A percentile compares a stretch with the other conserved stretches of the same genome.
Evolutionary conservation across 2,113 vertebrate species (phyloP).

Genomic region (Heptranchias perlo): DNA sequence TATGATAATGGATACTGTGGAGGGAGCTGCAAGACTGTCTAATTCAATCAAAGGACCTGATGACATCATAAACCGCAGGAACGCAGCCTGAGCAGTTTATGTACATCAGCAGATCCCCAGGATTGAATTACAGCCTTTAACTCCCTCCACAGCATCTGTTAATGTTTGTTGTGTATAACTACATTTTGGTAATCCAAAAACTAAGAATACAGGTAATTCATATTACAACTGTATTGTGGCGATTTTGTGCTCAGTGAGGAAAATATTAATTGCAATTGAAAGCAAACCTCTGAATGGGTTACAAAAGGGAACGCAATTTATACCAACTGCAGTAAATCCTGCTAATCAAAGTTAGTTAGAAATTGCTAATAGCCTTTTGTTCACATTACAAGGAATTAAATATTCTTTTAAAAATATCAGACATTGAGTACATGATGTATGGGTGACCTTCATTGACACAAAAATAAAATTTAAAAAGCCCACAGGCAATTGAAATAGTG

Average conservation of each 20-base stretch:
- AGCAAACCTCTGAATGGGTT: background rate
- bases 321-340: background rate
- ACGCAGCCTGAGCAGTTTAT: background rate
- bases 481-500: background rate
- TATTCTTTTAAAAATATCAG: background rate
- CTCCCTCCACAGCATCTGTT: background rate
- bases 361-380: background rate
- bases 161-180: background rate
- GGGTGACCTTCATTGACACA: slow-evolving; percentile 1
- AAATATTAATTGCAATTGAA: background rate
- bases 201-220: background rate
- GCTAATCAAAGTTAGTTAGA: background rate
- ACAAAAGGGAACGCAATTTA: background rate
- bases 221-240: background rate
- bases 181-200: background rate
- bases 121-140: slow-evolving; percentile 3
- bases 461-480: slow-evolving; percentile 2
- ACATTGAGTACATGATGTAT: background rate
- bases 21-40: background rate
- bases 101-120: background rate
- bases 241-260: background rate
- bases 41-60: slow-evolving; percentile 2
- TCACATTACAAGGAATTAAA: background rate
- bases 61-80: slow-evolving; percentile 12
- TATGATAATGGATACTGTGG: background rate